Base-by-base conservation (phyloP, 2,888 invertebrate genomes). In the Choreutis nemorana region DNA sequence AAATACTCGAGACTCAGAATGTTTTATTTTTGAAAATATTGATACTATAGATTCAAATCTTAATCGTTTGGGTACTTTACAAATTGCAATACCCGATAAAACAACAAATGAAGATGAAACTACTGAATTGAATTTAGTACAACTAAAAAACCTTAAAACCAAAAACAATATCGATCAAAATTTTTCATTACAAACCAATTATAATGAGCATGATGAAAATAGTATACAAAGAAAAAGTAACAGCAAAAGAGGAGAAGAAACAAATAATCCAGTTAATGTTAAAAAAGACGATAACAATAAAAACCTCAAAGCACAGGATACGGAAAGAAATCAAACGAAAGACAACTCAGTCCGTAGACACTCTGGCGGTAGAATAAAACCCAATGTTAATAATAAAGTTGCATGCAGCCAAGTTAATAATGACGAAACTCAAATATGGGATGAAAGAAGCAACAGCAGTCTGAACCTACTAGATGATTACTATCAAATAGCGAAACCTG, bases 151-250 rank as follows among this genome's bases (percentile, higher is more conserved):
- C n/a, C n/a, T n/a, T n/a, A n/a, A n/a, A n/a, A n/a, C n/a, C n/a
- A n/a, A n/a, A n/a, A n/a, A n/a, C n/a, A n/a, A n/a, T n/a, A n/a
- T n/a, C n/a, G n/a, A n/a, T n/a, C n/a, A n/a, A n/a, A n/a, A n/a
- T n/a, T n/a, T n/a, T n/a, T n/a, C n/a, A n/a, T n/a, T n/a, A n/a
- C n/a, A n/a, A n/a, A n/a, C n/a, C n/a, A n/a, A n/a, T n/a, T n/a
- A n/a, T n/a, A n/a, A n/a, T n/a, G n/a, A n/a, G n/a, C n/a, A n/a
- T n/a, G n/a, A n/a, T n/a, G n/a, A n/a, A n/a, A n/a, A n/a, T n/a
- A n/a, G n/a, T n/a, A n/a, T 12, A 28, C 21, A 26, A 29, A 32
- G 11, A 29, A 13, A 10, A 25, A 30, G 30, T 28, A 8, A 11
- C 34, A 14, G 14, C 16, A 22, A 6, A 31, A 27, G 12, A 35